A percentile compares a stretch with the other conserved stretches of the same genome.
These are phyloP conservation scores for Hyles vespertilio DNA, from an alignment of 1,140 invertebrate species.

Conservation along the genomic window DNA sequence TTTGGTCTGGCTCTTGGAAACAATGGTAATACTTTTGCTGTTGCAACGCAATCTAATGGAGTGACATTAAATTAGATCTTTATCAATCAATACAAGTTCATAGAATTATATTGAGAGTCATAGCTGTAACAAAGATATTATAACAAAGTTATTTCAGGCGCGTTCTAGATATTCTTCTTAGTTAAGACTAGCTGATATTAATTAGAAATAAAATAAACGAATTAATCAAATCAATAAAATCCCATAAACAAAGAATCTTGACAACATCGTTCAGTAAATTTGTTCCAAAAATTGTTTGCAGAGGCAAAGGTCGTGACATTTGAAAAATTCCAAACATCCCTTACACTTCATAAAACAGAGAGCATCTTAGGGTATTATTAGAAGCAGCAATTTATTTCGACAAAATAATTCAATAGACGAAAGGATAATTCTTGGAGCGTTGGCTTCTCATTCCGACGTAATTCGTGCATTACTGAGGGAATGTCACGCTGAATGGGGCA, in stretches of 20 bases:
- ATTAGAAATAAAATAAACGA: no score
- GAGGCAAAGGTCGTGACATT: not conserved
- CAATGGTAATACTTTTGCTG: no score
- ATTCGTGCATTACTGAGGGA: constrained; percentile 41
- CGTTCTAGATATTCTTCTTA: no score
- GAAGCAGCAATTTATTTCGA: constrained; percentile 20
- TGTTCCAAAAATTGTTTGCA: not conserved
- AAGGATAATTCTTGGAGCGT: constrained; percentile 22
- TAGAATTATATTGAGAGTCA: no score
- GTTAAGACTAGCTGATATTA: no score
- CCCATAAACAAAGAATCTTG: not conserved
- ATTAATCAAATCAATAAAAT: no score
- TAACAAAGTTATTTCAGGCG: no score
- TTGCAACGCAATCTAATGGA: no score
- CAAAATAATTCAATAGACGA: constrained; percentile 19
- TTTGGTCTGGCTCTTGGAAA: no score
- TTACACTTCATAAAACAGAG: constrained; percentile 16
- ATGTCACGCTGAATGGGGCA: constrained; percentile 31
- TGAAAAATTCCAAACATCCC: constrained; percentile 7
- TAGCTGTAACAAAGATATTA: no score
- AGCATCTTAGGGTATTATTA: constrained; percentile 11
- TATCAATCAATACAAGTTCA: no score
- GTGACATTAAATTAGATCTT: no score
- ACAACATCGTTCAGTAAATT: not conserved
- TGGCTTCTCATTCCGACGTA: constrained; percentile 25